Evolutionary conservation across 1,140 invertebrate genomes (phyloP), one percentile per base, ranked within the genome.

Genomic region (Thaumatotibia leucotreta): DNA sequence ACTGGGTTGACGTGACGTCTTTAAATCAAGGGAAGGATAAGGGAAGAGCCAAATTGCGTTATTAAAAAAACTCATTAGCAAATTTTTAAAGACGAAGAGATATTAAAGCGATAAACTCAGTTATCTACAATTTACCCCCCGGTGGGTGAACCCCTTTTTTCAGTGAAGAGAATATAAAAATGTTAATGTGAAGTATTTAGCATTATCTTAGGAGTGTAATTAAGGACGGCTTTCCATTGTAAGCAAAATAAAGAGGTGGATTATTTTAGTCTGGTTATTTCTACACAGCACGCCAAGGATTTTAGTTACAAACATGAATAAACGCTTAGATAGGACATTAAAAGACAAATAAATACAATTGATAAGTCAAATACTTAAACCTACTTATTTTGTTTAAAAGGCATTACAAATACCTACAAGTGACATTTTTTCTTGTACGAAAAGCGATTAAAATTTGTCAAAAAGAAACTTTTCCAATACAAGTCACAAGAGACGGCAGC

Each of bases 51-150:
- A 79, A 90, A 89, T 86, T 88, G 74, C 78, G 80, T 90, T 88
- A 90, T 90, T 88, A 90, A 89, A 90, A 90, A 88, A 89, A 88
- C 83, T 89, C 88, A 90, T 90, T 90, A 86, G 85, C 86, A 87
- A 90, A 90, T 89, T 90, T 84, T 75, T 72, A 84, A 85, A 88
- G 84, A 88, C 85, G 87, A 88, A 83, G 76, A 85, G 83, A 88
- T 87, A 85, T 85, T 85, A 82, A 78, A 84, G 77, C 75, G 84
- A 86, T 90, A 88, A 88, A 90, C 77, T 86, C 82, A 88, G 86
- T 89, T 86, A 84, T 90, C 80, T 82, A 71, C 77, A 82, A 80
- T 78, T 81, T 73, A 69, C 66, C 64, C 72, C 72, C 74, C 75
- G 69, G 73, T 66, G 63, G 67, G 67, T 68, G 62, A 69, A 69